Conservation (phyloP, 2,888 invertebrate genomes). For the Spialia ferax region DNA sequence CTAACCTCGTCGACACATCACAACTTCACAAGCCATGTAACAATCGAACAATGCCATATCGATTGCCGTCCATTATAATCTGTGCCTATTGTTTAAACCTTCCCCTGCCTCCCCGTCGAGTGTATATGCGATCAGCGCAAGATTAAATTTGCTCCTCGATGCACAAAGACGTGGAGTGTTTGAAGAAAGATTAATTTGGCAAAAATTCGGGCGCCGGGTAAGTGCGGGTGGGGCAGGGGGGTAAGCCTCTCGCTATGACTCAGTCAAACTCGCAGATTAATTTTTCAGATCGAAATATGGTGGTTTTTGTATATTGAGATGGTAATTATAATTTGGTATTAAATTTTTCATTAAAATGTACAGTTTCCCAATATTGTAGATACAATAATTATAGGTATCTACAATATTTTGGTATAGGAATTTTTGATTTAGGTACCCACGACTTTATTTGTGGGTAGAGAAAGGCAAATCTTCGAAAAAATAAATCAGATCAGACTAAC, state of each 20-base stretch:
- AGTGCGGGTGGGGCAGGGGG: conserved; percentile 16
- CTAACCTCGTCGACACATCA: not conserved
- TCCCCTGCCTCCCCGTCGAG: conserved; percentile 32
- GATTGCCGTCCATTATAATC: conserved; percentile 44
- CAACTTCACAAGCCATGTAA: conserved; percentile 20
- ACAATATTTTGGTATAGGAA: too few relatives aligned
- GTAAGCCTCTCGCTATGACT: conserved; percentile 6
- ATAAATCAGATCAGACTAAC: too few relatives aligned
- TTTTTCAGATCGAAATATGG: conserved; percentile 7
- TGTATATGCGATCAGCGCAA: conserved; percentile 54
- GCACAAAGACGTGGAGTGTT: conserved; percentile 75
- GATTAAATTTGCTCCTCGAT: conserved; percentile 71
- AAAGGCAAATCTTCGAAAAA: too few relatives aligned
- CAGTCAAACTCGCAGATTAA: conserved; percentile 3
- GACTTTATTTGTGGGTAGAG: too few relatives aligned
- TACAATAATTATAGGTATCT: too few relatives aligned
- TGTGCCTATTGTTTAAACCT: conserved; percentile 44
- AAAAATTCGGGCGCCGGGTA: conserved; percentile 61
- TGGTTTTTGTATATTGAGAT: not conserved
- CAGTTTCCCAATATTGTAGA: too few relatives aligned
- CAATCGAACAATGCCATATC: conserved; percentile 38
- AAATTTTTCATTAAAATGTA: too few relatives aligned
- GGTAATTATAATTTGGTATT: too few relatives aligned
- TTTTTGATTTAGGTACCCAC: too few relatives aligned
- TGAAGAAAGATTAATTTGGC: conserved; percentile 81